Percentiles rank a stretch among this genome's conserved stretches.
These are phyloP conservation scores for Aphidius gifuensis DNA, from an alignment of 1,140 invertebrate species.

Conservation along the genomic window DNA sequence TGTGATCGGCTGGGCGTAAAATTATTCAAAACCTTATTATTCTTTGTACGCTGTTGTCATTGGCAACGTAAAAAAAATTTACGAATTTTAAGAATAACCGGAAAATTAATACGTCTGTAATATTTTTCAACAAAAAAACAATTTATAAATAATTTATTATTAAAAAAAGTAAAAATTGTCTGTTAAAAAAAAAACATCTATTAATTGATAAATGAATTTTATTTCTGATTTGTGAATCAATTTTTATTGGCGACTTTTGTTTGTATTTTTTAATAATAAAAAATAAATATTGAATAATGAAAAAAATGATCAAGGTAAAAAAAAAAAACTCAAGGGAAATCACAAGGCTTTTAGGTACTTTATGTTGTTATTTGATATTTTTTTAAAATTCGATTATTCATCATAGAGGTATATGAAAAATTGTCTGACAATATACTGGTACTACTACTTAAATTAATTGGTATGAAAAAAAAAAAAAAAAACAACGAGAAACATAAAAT, in stretches of 20 bases:
- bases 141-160: conserved; percentile 28
- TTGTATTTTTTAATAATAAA: conserved; percentile 19
- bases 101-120: conserved; percentile 34
- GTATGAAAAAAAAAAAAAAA: too few species aligned
- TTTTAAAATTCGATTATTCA: too few species aligned
- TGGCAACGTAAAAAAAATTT: conserved; percentile 17
- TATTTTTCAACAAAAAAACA: conserved; percentile 24
- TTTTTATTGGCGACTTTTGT: conserved; percentile 29
- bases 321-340: not conserved
- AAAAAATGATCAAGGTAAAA: too few species aligned
- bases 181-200: too few species aligned
- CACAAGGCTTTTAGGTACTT: not conserved
- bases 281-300: too few species aligned
- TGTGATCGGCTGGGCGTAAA: conserved; percentile 36
- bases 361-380: too few species aligned
- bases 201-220: conserved; percentile 14
- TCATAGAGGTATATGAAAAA: too few species aligned
- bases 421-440: too few species aligned
- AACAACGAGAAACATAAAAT: too few species aligned
- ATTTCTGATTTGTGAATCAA: conserved; percentile 23
- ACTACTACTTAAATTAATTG: too few species aligned
- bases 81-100: conserved; percentile 23
- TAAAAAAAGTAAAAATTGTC: too few species aligned
- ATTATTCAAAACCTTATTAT: conserved; percentile 40
- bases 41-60: conserved; percentile 25